Percentiles rank a stretch among this genome's conserved stretches.
These are phyloP conservation scores for Parnassius mnemosyne DNA, from an alignment of 2,888 invertebrate genomes.

Conservation along the genomic window DNA sequence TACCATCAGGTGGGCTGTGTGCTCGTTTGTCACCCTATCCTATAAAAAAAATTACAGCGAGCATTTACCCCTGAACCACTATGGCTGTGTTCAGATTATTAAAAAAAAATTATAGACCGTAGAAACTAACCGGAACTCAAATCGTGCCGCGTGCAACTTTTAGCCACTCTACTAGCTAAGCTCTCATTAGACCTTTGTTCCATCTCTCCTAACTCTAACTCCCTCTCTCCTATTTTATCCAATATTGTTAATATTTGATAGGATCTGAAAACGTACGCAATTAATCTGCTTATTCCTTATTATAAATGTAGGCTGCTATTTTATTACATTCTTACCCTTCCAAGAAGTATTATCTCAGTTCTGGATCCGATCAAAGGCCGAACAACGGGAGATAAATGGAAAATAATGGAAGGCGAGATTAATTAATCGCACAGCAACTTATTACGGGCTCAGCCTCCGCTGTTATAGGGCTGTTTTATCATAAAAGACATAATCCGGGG, in stretches of 20 bases:
- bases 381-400: constrained; percentile 29
- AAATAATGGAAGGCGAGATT: constrained; percentile 41
- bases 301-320: constrained; percentile 1
- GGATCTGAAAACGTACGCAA: neutral
- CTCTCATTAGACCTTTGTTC: too few relatives aligned
- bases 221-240: too few relatives aligned
- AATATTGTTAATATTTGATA: neutral
- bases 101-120: too few relatives aligned
- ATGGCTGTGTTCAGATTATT: too few relatives aligned
- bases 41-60: too few relatives aligned
- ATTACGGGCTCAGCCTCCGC: constrained; percentile 38
- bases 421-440: constrained; percentile 53
- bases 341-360: constrained; percentile 7
- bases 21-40: too few relatives aligned
- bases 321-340: constrained; percentile 12
- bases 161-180: too few relatives aligned
- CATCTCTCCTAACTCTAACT: too few relatives aligned
- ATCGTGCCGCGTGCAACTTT: too few relatives aligned
- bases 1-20: too few relatives aligned
- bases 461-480: constrained; percentile 53
- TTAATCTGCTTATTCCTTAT: constrained; percentile 1
- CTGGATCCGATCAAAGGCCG: constrained; percentile 19
- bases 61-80: too few relatives aligned
- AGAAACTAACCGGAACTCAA: too few relatives aligned
- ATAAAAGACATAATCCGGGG: constrained; percentile 59